phyloP scores from a whole-genome alignment of 2,888 invertebrate genomes.

The Chorisops tibialis region DNA sequence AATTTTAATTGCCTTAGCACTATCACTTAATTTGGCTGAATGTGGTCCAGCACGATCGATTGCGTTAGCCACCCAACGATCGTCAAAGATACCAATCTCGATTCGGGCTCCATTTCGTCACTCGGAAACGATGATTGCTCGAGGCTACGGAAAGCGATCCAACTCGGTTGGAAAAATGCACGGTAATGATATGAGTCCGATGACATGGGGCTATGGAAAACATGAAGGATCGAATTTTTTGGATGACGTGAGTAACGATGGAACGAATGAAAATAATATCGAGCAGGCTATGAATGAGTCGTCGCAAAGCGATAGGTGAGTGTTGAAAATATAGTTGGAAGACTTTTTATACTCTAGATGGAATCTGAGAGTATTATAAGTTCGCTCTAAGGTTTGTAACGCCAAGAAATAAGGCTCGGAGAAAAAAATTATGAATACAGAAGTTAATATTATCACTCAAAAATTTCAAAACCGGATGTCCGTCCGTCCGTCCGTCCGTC shows the following conservation, averaged over 20 bases:
- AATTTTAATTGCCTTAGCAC: constrained; percentile 29
- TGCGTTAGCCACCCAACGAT: constrained; percentile 31
- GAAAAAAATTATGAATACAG: no score
- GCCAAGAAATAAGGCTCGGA: no score
- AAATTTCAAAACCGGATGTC: no score
- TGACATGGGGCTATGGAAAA: constrained; percentile 28
- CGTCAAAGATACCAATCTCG: constrained; percentile 37
- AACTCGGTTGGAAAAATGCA: background rate
- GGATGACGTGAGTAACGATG: constrained; percentile 4
- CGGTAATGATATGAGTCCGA: background rate
- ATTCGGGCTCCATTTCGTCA: constrained; percentile 40
- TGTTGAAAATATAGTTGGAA: no score
- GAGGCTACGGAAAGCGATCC: constrained; percentile 42
- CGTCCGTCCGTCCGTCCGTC: no score
- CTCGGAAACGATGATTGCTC: constrained; percentile 39
- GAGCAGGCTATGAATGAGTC: constrained; percentile 6
- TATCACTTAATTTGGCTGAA: constrained; percentile 33
- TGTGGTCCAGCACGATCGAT: constrained; percentile 37
- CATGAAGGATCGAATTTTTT: constrained; percentile 2
- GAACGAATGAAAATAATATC: background rate
- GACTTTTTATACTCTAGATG: no score
- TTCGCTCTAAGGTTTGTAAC: no score
- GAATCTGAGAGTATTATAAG: no score
- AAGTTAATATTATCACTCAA: no score
- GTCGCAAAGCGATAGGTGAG: background rate